Base-by-base conservation (phyloP, 92 coral and sea anemone species). In the Zoanthus sociatus region DNA sequence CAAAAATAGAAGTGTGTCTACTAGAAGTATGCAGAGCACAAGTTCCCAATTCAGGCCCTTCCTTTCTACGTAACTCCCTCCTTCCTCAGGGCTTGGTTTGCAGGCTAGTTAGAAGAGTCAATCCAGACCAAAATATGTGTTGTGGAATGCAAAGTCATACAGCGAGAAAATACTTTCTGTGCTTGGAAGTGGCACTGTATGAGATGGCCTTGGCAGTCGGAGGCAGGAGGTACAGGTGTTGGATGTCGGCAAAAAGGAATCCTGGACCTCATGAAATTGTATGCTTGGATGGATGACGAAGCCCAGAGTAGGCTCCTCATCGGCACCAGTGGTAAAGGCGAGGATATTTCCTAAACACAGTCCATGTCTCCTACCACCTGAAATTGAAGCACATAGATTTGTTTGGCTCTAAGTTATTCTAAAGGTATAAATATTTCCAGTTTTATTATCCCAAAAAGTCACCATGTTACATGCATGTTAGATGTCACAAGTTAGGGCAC, bases 311-410 rank as follows among this genome's bases (percentile, higher is more conserved):
- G 77, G 77, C 17, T 72, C 77, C 20, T 72, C 77, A 72, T 72
- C 77, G 7, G 77, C 20, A 6, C 77, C 16, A 32, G 53, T 72
- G 17, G 20, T n/a, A 72, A 72, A 72, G 7, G 48, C 17, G 12
- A 72, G 53, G 17, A 72, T 72, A 42, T 1, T 72, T 72, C 8
- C 12, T 13, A 72, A 42, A 4, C 17, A 72, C 47, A 72, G 53
- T 33, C 77, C 77, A 26, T 72, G 77, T 44, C 77, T 72, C 17
- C 77, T 72, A 26, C 77, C 53, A n/a, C 77, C 77, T 72, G 48
- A 72, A 72, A 72, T 26, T 31, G 18, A 26, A n/a, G 70, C 32
- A 64, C 21, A 16, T 64, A 54, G 60, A 54, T 54, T 54, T 54
- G 60, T 54, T 54, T 58, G 66, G 66, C 66, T 58, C n/a, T 58